Conservation (phyloP, 2,797 vertebrate genomes). For the Poecile montanus region DNA sequence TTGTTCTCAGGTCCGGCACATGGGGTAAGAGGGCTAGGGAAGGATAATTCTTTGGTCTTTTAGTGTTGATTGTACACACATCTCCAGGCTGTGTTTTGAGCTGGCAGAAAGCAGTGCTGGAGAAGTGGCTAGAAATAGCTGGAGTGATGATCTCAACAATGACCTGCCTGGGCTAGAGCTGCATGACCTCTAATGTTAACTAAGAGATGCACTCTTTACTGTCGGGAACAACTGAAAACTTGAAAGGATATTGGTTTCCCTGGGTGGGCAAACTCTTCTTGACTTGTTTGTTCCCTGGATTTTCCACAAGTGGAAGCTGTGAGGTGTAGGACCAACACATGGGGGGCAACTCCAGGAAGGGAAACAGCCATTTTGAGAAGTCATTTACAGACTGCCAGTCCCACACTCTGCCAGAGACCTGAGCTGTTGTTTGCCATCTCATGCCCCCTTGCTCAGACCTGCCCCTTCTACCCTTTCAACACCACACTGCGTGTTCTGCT, state of each 20-base stretch:
- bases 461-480: background rate
- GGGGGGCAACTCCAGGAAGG: background rate
- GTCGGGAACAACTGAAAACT: background rate
- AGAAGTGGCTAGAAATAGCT: slow-evolving; percentile 66
- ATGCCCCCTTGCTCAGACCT: background rate
- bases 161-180: slow-evolving; percentile 79
- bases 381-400: background rate
- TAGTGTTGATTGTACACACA: slow-evolving; percentile 1
- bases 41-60: background rate
- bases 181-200: slow-evolving; percentile 75
- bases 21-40: background rate
- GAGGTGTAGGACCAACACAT: background rate
- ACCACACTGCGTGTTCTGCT: background rate
- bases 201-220: background rate
- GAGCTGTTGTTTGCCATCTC: background rate
- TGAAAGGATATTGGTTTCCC: background rate
- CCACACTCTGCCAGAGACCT: background rate
- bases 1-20: background rate
- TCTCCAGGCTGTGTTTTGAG: slow-evolving; percentile 49
- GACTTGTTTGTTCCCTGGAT: background rate
- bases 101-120: slow-evolving; percentile 53
- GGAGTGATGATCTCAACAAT: slow-evolving; percentile 58
- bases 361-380: background rate
- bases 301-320: background rate
- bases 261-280: background rate